These are phyloP conservation scores for Eupeodes luniger DNA, from an alignment of 2,888 invertebrate genomes.

Conservation along the genomic window DNA sequence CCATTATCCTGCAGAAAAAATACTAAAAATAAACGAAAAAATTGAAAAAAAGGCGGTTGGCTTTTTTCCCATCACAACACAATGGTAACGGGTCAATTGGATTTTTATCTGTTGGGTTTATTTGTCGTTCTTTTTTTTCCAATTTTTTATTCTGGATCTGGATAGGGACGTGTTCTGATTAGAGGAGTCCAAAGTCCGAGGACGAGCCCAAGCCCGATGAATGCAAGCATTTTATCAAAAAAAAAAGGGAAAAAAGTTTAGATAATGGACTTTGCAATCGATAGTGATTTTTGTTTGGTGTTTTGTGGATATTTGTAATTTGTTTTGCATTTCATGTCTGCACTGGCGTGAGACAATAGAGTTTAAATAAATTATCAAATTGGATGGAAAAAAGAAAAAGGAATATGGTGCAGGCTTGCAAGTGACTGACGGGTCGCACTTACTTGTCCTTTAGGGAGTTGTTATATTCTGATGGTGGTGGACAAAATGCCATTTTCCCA, in stretches of 20 bases:
- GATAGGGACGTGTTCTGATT: conserved; percentile 70
- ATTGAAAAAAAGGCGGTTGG: conserved; percentile 23
- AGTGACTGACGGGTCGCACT: background rate
- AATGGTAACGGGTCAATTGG: conserved; percentile 71
- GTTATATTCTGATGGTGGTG: no score
- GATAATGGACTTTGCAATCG: conserved; percentile 64
- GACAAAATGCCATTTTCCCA: no score
- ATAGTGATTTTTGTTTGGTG: conserved; percentile 69
- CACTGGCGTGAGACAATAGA: conserved; percentile 43
- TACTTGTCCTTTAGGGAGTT: background rate
- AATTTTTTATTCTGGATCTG: background rate
- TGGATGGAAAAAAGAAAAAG: conserved; percentile 6
- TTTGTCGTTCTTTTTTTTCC: conserved; percentile 60
- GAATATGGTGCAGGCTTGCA: background rate
- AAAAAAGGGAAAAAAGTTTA: conserved; percentile 34
- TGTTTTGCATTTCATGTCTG: conserved; percentile 61
- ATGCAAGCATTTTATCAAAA: conserved; percentile 50
- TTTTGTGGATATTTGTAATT: conserved; percentile 68
- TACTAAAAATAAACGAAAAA: conserved; percentile 2
- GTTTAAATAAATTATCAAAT: conserved; percentile 59
- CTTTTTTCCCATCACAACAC: conserved; percentile 45
- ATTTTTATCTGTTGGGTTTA: conserved; percentile 70
- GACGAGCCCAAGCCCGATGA: conserved; percentile 25
- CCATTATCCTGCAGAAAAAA: conserved; percentile 31
- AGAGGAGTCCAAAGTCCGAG: conserved; percentile 46